Conservation (phyloP, 1,140 invertebrate genomes). For the Hormaphis cornu region DNA sequence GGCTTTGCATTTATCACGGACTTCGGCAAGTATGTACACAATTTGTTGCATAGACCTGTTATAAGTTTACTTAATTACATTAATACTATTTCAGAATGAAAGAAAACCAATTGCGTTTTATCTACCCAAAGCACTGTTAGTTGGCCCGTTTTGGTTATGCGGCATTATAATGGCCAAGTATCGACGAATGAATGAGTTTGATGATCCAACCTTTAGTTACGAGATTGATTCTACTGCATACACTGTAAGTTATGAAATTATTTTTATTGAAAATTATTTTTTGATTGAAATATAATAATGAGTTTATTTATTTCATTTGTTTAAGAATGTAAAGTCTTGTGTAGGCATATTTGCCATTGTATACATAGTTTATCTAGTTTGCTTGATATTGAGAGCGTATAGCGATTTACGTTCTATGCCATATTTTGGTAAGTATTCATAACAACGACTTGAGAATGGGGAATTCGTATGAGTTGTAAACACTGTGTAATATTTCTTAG, state of each 20-base stretch:
- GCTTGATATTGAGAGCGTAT: slow-evolving; percentile 80
- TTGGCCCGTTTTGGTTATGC: slow-evolving; percentile 77
- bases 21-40: slow-evolving; percentile 65
- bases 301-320: slow-evolving; percentile 38
- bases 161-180: slow-evolving; percentile 76
- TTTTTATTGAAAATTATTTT: background rate
- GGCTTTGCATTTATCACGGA: slow-evolving; percentile 91
- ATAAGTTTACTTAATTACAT: background rate
- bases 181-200: slow-evolving; percentile 79
- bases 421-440: slow-evolving; percentile 74
- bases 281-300: background rate
- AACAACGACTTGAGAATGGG: background rate
- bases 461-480: background rate
- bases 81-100: slow-evolving; percentile 61
- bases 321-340: slow-evolving; percentile 72
- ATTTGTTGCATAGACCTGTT: background rate
- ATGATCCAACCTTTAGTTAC: slow-evolving; percentile 89
- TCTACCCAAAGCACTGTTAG: slow-evolving; percentile 78
- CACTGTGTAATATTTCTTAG: slow-evolving; percentile 48
- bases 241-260: slow-evolving; percentile 54
- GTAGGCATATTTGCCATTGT: slow-evolving; percentile 76
- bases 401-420: slow-evolving; percentile 92
- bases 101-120: slow-evolving; percentile 78
- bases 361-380: slow-evolving; percentile 75
- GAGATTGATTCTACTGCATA: slow-evolving; percentile 78